A percentile compares a stretch with the other conserved stretches of the same genome.
phyloP scores from a whole-genome alignment of 2,113 vertebrate species.

The Poeciliopsis occidentalis region DNA sequence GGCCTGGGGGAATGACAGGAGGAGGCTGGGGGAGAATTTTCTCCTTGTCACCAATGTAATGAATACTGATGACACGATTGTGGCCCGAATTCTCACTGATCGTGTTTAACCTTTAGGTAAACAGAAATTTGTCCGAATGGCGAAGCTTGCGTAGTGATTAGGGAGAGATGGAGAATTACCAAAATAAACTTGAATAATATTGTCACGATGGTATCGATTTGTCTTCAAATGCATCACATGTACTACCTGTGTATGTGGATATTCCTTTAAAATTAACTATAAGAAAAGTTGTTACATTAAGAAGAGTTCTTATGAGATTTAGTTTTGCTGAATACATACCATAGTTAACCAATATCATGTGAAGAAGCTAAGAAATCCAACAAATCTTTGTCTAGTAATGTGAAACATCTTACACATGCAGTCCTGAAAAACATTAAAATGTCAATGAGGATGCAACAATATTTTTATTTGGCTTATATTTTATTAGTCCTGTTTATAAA shows the following conservation, averaged over 20 bases:
- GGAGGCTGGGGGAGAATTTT: constrained; percentile 62
- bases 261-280: neutral
- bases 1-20: constrained; percentile 63
- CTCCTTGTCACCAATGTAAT: constrained; percentile 71
- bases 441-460: constrained; percentile 23
- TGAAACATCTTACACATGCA: constrained; percentile 18
- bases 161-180: neutral
- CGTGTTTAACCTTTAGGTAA: constrained; percentile 47
- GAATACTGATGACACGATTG: constrained; percentile 78
- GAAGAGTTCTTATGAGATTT: neutral
- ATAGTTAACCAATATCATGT: neutral
- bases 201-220: neutral
- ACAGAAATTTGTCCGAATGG: constrained; percentile 32
- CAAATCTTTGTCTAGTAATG: neutral
- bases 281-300: neutral
- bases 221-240: neutral
- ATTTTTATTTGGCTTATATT: constrained; percentile 9
- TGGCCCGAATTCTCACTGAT: constrained; percentile 48
- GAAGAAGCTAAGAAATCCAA: neutral
- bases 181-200: neutral
- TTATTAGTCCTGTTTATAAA: constrained; percentile 38
- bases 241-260: too few species aligned
- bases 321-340: neutral
- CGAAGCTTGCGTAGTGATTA: constrained; percentile 13
- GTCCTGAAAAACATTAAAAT: constrained; percentile 32